Percentiles rank a stretch among this genome's conserved stretches.
Evolutionary conservation across 2,888 invertebrate species (phyloP).

Genomic region (Pyrrhosoma nymphula): DNA sequence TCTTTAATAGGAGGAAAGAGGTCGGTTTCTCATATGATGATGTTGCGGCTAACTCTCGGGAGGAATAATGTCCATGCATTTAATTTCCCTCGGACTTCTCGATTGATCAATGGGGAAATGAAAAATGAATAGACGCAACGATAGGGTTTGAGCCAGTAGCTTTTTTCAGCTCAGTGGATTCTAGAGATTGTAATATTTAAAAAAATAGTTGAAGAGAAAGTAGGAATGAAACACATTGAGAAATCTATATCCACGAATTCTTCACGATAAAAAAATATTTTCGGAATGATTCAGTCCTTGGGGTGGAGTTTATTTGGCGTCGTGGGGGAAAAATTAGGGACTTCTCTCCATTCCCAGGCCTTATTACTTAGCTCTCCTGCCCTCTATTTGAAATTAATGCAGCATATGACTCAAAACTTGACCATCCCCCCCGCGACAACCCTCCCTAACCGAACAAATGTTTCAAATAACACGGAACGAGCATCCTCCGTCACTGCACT

Average conservation of each 20-base stretch:
- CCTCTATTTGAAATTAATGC: background rate
- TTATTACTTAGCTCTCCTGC: background rate
- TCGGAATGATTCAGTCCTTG: too few species aligned
- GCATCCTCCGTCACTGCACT: slow-evolving; percentile 49
- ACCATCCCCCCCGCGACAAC: background rate
- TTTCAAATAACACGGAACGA: background rate
- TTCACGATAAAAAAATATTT: too few species aligned
- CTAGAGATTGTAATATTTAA: background rate
- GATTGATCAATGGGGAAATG: background rate
- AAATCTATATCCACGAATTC: background rate
- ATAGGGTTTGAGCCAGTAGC: background rate
- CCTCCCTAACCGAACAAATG: background rate
- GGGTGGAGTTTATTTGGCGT: too few species aligned
- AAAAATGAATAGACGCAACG: background rate
- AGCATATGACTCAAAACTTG: background rate
- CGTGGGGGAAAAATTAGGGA: background rate
- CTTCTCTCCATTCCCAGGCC: background rate
- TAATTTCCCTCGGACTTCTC: background rate
- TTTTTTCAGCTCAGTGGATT: background rate
- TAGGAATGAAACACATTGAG: background rate
- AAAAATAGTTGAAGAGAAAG: background rate
- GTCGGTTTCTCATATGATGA: background rate
- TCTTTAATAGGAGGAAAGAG: background rate
- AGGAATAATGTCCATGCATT: background rate
- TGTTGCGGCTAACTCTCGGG: background rate